Conservation (phyloP, 2,797 vertebrate genomes). For the Microcaecilia unicolor region DNA sequence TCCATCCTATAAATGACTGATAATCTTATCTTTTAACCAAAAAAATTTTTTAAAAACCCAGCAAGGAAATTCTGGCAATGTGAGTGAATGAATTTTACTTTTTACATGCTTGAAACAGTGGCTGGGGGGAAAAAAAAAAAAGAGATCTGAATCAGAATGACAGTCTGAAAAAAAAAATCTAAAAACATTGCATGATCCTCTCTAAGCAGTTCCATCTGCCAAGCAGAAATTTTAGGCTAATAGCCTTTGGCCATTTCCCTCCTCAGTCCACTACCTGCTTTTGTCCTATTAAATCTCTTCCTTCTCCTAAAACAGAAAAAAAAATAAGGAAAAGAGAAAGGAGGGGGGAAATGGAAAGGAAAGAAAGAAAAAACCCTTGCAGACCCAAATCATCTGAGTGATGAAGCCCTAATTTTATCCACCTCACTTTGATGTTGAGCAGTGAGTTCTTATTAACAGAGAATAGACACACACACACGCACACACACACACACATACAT, state of each 20-base stretch:
- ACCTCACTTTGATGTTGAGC: constrained; percentile 71
- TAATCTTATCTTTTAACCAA: constrained; percentile 19
- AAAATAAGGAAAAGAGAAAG: constrained; percentile 12
- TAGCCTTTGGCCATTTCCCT: constrained; percentile 83
- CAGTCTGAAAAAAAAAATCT: constrained; percentile 41
- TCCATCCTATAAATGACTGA: not conserved
- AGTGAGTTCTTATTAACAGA: constrained; percentile 57
- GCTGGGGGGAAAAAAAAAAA: constrained; percentile 67
- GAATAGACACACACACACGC: constrained; percentile 10
- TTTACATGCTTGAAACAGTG: constrained; percentile 39
- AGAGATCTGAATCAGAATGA: constrained; percentile 66
- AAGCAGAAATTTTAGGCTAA: constrained; percentile 86
- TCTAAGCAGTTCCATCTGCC: constrained; percentile 97
- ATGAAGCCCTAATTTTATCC: constrained; percentile 77
- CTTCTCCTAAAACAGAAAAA: constrained; percentile 59
- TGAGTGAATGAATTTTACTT: not conserved
- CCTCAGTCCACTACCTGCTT: constrained; percentile 83
- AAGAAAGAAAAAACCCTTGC: constrained; percentile 65
- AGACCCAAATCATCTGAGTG: constrained; percentile 73
- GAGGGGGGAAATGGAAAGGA: constrained; percentile 21
- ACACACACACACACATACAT: constrained; percentile 13
- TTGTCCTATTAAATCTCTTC: constrained; percentile 89
- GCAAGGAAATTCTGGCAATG: too few relatives aligned
- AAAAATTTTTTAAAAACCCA: too few relatives aligned
- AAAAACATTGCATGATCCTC: constrained; percentile 85